Conservation (phyloP, 2,888 invertebrate genomes). For the Nemoura dubitans region DNA sequence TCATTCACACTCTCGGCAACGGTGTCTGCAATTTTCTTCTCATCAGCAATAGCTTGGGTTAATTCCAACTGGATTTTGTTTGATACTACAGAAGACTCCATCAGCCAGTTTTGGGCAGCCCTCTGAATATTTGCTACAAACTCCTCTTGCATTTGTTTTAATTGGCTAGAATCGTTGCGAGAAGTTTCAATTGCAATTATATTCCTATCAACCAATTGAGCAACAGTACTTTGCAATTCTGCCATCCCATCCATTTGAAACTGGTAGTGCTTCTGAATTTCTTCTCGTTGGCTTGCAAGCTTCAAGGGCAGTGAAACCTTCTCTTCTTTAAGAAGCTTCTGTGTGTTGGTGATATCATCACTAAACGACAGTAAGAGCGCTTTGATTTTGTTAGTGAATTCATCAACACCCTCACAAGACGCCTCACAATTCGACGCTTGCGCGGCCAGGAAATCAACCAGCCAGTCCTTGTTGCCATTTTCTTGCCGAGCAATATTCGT, state of each 20-base stretch:
- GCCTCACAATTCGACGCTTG: background rate
- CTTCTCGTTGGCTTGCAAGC: background rate
- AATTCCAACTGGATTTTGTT: background rate
- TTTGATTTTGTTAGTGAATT: background rate
- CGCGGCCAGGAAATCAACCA: background rate
- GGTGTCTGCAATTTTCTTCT: background rate
- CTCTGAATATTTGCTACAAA: background rate
- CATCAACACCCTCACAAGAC: background rate
- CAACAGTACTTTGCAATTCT: background rate
- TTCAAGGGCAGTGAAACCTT: background rate
- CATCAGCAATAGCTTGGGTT: background rate
- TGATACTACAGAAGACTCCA: background rate
- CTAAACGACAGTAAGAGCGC: background rate
- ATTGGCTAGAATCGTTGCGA: background rate
- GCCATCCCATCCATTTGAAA: background rate
- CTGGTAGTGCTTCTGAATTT: background rate
- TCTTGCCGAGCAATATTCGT: background rate
- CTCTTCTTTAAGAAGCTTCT: background rate
- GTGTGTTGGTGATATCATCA: background rate
- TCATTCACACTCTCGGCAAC: background rate
- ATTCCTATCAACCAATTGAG: background rate
- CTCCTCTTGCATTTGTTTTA: background rate
- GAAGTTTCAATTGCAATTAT: background rate
- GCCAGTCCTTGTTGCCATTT: background rate
- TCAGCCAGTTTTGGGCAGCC: background rate